Conservation (phyloP, 2,888 invertebrate species). For the Yponomeuta evonymella region DNA sequence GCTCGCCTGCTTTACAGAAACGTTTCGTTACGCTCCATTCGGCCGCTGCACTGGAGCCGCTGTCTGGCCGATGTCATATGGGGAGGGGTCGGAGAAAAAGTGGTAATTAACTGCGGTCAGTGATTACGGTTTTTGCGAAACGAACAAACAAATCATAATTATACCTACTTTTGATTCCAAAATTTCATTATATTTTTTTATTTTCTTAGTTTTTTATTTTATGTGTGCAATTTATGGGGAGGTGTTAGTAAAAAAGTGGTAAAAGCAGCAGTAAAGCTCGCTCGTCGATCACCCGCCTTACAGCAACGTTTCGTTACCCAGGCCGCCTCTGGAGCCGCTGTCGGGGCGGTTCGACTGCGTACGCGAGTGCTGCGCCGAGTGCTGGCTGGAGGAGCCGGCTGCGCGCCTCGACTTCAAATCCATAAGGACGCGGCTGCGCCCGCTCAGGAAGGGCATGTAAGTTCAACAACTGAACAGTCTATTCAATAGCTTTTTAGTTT, state of each 20-base stretch:
- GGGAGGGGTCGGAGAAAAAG: no score
- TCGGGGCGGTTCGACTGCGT: conserved; percentile 91
- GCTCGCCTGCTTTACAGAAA: background rate
- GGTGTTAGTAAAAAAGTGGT: no score
- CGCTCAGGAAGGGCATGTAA: conserved; percentile 92
- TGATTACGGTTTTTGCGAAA: no score
- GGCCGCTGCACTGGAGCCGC: conserved; percentile 84
- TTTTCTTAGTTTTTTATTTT: no score
- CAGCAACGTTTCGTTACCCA: conserved; percentile 33
- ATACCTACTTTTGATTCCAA: no score
- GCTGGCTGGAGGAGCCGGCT: conserved; percentile 89
- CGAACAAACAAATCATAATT: no score
- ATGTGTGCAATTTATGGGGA: no score
- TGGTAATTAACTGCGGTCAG: no score
- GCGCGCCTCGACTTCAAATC: conserved; percentile 90
- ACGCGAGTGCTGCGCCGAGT: conserved; percentile 88
- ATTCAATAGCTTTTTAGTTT: no score
- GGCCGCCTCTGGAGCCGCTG: conserved; percentile 87
- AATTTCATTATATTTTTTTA: no score
- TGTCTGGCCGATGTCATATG: conserved; percentile 79
- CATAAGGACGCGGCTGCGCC: conserved; percentile 85
- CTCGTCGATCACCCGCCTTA: background rate
- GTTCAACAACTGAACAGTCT: conserved; percentile 39
- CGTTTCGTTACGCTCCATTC: conserved; percentile 34
- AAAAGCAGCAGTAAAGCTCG: no score